phyloP scores from a whole-genome alignment of 2,888 invertebrate species.

The Dicyrtoma fusca region DNA sequence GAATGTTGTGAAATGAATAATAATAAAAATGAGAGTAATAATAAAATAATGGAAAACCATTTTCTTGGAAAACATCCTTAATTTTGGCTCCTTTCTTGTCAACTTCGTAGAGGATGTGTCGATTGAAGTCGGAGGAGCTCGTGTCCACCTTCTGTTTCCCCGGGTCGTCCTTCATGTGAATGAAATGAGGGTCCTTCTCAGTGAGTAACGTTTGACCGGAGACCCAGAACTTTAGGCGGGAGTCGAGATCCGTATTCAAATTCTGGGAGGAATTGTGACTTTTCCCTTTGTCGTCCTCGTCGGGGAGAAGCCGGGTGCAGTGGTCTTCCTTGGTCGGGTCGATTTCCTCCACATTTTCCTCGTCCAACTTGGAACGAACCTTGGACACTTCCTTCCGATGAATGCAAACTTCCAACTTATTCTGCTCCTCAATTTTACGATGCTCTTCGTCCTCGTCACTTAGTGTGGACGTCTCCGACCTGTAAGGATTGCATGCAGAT shows the following conservation, averaged over 20 bases:
- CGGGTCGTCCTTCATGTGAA: background rate
- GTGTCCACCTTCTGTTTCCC: background rate
- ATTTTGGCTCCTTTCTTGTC: slow-evolving; percentile 9
- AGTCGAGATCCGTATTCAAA: slow-evolving; percentile 2
- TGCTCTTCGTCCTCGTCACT: background rate
- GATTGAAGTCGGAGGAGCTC: slow-evolving; percentile 20
- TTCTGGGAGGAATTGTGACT: too few relatives aligned
- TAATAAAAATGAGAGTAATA: too few relatives aligned
- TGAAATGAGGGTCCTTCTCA: slow-evolving; percentile 29
- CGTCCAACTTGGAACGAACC: background rate
- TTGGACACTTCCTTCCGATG: slow-evolving; percentile 26
- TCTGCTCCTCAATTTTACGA: background rate
- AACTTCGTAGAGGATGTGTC: slow-evolving; percentile 24
- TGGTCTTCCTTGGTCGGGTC: background rate
- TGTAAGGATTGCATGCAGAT: too few relatives aligned
- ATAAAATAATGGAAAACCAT: slow-evolving; percentile 3
- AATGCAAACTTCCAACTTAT: slow-evolving; percentile 22
- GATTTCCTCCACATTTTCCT: background rate
- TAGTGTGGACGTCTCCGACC: too few relatives aligned
- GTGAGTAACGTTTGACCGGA: slow-evolving; percentile 6
- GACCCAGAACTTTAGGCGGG: slow-evolving; percentile 15
- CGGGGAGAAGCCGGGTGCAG: slow-evolving; percentile 8
- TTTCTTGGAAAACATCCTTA: too few relatives aligned
- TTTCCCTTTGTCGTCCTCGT: background rate
- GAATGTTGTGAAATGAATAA: too few relatives aligned